phyloP scores from a whole-genome alignment of 1,140 invertebrate species.

The Drosophila willistoni region DNA sequence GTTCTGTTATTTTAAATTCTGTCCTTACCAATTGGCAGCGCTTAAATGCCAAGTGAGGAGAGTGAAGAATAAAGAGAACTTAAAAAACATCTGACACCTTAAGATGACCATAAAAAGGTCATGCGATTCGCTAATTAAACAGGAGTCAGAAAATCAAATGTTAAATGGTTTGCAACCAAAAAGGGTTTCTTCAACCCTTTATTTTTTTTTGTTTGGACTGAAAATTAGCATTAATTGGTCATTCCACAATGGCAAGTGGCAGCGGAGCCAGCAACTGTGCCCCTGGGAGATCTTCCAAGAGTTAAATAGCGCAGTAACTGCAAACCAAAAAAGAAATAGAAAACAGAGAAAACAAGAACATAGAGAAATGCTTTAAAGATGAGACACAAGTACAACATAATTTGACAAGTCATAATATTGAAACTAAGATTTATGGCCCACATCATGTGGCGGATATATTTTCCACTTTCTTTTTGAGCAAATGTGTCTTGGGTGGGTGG shows the following conservation, averaged over 20 bases:
- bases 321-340: constrained; percentile 8
- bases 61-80: background rate
- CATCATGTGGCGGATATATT: constrained; percentile 55
- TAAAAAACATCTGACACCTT: constrained; percentile 33
- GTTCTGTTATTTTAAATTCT: background rate
- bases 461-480: constrained; percentile 13
- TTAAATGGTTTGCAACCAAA: constrained; percentile 59
- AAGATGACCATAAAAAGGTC: constrained; percentile 50
- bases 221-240: constrained; percentile 75
- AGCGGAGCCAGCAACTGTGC: constrained; percentile 38
- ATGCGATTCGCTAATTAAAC: constrained; percentile 70
- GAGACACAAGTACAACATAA: constrained; percentile 70
- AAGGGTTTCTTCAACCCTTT: constrained; percentile 9
- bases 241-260: constrained; percentile 49
- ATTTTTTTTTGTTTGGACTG: constrained; percentile 16
- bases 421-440: constrained; percentile 72
- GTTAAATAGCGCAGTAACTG: constrained; percentile 38
- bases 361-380: constrained; percentile 40
- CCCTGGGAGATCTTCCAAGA: constrained; percentile 51
- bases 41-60: background rate
- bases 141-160: constrained; percentile 47
- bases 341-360: constrained; percentile 40
- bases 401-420: constrained; percentile 81
- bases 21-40: background rate
- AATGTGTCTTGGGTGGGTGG: constrained; percentile 1